Evolutionary conservation across 1,140 invertebrate genomes (phyloP).

Genomic region (Neuroterus valhalla): DNA sequence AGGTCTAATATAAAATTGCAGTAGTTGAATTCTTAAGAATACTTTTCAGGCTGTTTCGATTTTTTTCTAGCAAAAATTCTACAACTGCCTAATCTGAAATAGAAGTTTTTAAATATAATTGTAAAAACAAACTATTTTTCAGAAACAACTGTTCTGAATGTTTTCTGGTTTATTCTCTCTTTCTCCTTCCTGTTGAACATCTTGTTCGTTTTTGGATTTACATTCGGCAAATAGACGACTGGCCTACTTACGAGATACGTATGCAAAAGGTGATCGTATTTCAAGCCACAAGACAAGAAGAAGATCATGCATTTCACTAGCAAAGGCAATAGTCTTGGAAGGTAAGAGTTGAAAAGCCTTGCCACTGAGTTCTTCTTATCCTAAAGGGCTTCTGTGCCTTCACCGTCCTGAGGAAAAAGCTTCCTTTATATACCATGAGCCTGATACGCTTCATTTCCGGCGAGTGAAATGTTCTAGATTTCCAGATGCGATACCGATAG

Average conservation of each 20-base stretch:
- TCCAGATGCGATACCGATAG: background rate
- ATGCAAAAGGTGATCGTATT: constrained; percentile 46
- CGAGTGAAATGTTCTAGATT: constrained; percentile 10
- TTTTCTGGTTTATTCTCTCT: constrained; percentile 27
- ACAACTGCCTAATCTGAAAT: no score
- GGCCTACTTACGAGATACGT: constrained; percentile 53
- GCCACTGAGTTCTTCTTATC: constrained; percentile 18
- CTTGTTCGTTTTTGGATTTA: constrained; percentile 36
- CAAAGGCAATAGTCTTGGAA: constrained; percentile 22
- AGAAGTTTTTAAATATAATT: background rate
- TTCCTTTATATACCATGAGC: constrained; percentile 15
- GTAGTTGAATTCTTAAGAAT: no score
- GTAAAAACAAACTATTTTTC: background rate
- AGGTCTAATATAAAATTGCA: no score
- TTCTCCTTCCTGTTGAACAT: constrained; percentile 44
- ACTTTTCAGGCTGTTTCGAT: no score
- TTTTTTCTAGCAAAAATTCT: no score
- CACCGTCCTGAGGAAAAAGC: constrained; percentile 11
- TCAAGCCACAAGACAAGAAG: constrained; percentile 36
- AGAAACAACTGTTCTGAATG: background rate
- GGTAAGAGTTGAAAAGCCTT: constrained; percentile 15
- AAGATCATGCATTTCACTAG: constrained; percentile 4
- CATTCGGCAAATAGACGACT: constrained; percentile 46
- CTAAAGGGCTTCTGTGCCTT: constrained; percentile 27
- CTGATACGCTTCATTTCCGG: background rate